These are phyloP conservation scores for Drosophila formosana DNA, from an alignment of 2,888 invertebrate species.

Conservation along the genomic window DNA sequence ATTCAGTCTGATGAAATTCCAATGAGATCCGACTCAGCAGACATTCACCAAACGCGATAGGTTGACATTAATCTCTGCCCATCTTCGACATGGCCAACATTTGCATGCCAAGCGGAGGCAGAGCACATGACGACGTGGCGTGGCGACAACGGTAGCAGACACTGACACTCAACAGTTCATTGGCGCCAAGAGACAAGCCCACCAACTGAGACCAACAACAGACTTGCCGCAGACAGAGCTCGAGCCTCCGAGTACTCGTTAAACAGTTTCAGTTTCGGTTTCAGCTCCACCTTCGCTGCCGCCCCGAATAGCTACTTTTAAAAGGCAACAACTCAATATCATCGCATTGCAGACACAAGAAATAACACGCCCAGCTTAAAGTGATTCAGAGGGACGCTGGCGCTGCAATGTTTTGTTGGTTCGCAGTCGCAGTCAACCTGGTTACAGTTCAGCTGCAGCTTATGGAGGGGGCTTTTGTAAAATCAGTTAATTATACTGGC, in stretches of 20 bases:
- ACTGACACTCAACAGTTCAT: conserved; percentile 60
- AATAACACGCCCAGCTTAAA: conserved; percentile 36
- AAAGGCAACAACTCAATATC: conserved; percentile 45
- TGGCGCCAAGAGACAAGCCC: conserved; percentile 71
- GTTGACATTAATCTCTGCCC: conserved; percentile 39
- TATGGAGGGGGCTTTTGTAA: conserved; percentile 33
- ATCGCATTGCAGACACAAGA: conserved; percentile 28
- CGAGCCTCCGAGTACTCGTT: conserved; percentile 28
- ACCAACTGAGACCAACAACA: conserved; percentile 74
- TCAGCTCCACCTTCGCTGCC: conserved; percentile 1
- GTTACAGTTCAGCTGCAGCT: conserved; percentile 34
- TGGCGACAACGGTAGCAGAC: conserved; percentile 39
- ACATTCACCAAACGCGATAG: conserved; percentile 19
- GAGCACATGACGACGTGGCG: neutral
- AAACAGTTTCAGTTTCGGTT: conserved; percentile 6
- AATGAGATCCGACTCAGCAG: conserved; percentile 10
- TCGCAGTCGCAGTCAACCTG: conserved; percentile 8
- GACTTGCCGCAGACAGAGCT: conserved; percentile 40
- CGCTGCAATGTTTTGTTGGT: conserved; percentile 16
- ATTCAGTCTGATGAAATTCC: conserved; percentile 64
- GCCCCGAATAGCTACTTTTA: neutral
- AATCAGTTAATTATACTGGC: conserved; percentile 40
- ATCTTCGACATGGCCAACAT: conserved; percentile 36
- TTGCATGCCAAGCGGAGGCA: conserved; percentile 28
- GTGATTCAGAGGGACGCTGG: conserved; percentile 42